phyloP scores from a whole-genome alignment of 1,140 invertebrate species.

The Leptinotarsa undecemlineata region DNA sequence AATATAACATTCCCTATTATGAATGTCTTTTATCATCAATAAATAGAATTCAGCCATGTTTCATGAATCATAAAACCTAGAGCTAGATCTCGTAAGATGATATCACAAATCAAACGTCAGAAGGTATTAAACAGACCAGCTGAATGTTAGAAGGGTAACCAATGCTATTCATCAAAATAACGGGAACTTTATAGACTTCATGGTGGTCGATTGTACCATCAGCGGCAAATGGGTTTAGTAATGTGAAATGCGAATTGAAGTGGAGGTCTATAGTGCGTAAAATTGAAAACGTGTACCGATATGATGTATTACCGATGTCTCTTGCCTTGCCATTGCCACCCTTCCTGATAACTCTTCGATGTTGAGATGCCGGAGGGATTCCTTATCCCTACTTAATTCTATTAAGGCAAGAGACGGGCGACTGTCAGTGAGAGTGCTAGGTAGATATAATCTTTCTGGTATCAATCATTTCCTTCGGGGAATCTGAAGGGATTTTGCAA shows the following conservation, averaged over 20 bases:
- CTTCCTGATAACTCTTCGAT: constrained; percentile 8
- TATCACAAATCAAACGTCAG: background rate
- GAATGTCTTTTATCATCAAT: background rate
- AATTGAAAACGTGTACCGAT: constrained; percentile 39
- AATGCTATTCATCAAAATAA: constrained; percentile 1
- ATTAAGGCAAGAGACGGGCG: constrained; percentile 13
- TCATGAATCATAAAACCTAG: background rate
- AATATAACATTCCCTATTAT: too few species aligned
- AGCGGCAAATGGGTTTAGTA: constrained; percentile 14
- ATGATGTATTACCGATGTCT: constrained; percentile 38
- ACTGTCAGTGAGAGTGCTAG: constrained; percentile 6
- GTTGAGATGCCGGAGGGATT: background rate
- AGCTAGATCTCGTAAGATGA: background rate
- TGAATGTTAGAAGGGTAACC: background rate
- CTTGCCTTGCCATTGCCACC: constrained; percentile 14
- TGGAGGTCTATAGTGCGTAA: constrained; percentile 37
- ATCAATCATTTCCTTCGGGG: background rate
- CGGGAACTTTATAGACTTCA: constrained; percentile 5
- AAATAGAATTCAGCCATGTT: background rate
- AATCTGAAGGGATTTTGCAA: background rate
- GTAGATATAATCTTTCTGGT: constrained; percentile 5
- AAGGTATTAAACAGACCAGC: constrained; percentile 1
- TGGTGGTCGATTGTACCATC: background rate
- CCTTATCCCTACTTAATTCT: constrained; percentile 20
- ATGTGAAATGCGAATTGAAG: constrained; percentile 33